Conservation (phyloP, 1,140 invertebrate species). For the Halyomorpha halys region DNA sequence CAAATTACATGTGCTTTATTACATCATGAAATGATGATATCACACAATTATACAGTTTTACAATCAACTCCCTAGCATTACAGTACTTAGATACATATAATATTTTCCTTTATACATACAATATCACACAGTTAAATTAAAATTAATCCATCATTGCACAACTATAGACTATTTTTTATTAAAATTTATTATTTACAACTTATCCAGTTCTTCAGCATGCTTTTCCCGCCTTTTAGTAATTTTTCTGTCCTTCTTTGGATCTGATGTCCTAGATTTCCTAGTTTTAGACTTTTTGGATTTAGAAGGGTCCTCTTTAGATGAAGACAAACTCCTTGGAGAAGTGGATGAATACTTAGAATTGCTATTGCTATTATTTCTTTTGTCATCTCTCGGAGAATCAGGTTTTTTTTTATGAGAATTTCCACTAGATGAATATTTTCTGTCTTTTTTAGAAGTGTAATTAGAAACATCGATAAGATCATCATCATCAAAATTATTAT, state of each 20-base stretch:
- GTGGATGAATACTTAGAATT: not conserved
- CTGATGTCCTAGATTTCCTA: not conserved
- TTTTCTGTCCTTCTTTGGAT: slow-evolving; percentile 9
- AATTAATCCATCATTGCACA: not conserved
- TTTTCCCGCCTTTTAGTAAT: slow-evolving; percentile 4
- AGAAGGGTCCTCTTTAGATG: not conserved
- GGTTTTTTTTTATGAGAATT: slow-evolving; percentile 4
- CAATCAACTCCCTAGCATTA: not conserved
- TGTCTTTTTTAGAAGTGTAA: not conserved
- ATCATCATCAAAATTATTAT: slow-evolving; percentile 9
- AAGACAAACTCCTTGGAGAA: not conserved
- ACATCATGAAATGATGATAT: no score
- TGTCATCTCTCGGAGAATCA: not conserved
- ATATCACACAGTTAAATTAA: not conserved
- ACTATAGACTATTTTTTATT: not conserved
- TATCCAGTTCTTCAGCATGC: not conserved
- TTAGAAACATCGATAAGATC: slow-evolving; percentile 8
- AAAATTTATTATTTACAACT: not conserved
- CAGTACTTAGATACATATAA: not conserved
- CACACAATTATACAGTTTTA: not conserved
- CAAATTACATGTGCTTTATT: no score
- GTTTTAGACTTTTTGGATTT: not conserved
- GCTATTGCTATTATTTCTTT: slow-evolving; percentile 1
- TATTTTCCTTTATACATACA: not conserved
- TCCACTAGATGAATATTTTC: not conserved